Percentiles rank a stretch among this genome's conserved stretches.
Evolutionary conservation across 2,888 invertebrate species (phyloP).

Genomic region (Mesorhabditis belari): DNA sequence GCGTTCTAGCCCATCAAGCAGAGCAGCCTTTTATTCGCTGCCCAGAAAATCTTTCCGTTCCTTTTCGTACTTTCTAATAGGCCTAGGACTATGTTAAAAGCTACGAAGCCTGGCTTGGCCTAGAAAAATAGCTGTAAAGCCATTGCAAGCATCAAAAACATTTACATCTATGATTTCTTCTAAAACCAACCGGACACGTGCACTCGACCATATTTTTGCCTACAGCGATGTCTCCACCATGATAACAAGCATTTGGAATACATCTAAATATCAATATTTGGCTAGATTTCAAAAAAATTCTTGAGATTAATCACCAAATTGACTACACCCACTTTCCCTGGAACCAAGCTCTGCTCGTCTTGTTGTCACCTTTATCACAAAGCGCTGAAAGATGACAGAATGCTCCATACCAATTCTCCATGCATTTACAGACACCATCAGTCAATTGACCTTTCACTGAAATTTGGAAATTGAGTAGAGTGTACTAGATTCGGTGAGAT

Average conservation of each 20-base stretch:
- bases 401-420: slow-evolving; percentile 36
- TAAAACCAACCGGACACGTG: slow-evolving; percentile 30
- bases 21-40: no score
- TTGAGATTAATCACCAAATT: no score
- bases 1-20: no score
- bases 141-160: no score
- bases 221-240: slow-evolving; percentile 45
- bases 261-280: slow-evolving; percentile 28
- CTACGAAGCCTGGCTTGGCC: no score
- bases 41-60: no score
- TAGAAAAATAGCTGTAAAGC: no score
- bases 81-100: no score
- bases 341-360: not conserved
- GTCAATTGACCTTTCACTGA: slow-evolving; percentile 30
- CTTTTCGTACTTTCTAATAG: no score
- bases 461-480: slow-evolving; percentile 2
- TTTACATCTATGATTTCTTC: no score
- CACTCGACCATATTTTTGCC: slow-evolving; percentile 44
- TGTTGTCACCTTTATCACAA: not conserved
- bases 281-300: not conserved
- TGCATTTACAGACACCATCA: slow-evolving; percentile 36
- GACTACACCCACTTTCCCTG: not conserved
- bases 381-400: not conserved
- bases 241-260: slow-evolving; percentile 40
- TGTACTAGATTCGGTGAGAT: no score